Evolutionary conservation across 2,797 vertebrate genomes (phyloP), one percentile per base, ranked within the genome.

Genomic region (Percopsis omiscomaycus): DNA sequence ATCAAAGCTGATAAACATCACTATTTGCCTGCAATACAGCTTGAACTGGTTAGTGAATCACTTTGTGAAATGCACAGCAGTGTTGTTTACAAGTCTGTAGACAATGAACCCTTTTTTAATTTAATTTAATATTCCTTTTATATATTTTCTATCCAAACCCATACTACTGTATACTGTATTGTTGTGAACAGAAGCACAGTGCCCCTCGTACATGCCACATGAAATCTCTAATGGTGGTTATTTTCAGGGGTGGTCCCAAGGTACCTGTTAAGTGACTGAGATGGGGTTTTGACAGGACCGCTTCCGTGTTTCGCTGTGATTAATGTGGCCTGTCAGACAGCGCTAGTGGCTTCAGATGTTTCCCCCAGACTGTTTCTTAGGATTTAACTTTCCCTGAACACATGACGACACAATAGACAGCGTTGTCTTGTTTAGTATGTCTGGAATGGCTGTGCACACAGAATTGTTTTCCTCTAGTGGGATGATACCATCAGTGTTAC

Each of bases 181-280:
- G 73, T 81, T 86, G 84, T 89, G 81, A 86, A 83, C 75, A 81
- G 70, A 81, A 76, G 69, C 70, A 61, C 52, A 55, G 54, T 71
- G 61, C 63, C 27, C 54, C 79, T 83, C 84, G 85, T 87, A 86
- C 86, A 86, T 80, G 84, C 89, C 85, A 85, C 83, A 83, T 78
- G 71, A 81, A 87, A 84, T 88, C 82, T 85, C 75, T 86, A 89
- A 85, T 85, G 82, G 86, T 83, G 77, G 83, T 89, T 91, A 86
- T 91, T 89, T 89, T 88, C 86, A 86, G 85, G 75, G 84, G 78
- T 77, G 79, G 80, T 89, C 90, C 90, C 88, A 78, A 69, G 88
- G 84, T 89, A 88, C 86, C 79, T 79, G 89, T 91, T 89, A 90
- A 87, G 84, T 89, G 86, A 89, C 86, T 88, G 81, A 90, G 89